phyloP scores from a whole-genome alignment of 2,797 vertebrate species.

The Rhynchotus rufescens region DNA sequence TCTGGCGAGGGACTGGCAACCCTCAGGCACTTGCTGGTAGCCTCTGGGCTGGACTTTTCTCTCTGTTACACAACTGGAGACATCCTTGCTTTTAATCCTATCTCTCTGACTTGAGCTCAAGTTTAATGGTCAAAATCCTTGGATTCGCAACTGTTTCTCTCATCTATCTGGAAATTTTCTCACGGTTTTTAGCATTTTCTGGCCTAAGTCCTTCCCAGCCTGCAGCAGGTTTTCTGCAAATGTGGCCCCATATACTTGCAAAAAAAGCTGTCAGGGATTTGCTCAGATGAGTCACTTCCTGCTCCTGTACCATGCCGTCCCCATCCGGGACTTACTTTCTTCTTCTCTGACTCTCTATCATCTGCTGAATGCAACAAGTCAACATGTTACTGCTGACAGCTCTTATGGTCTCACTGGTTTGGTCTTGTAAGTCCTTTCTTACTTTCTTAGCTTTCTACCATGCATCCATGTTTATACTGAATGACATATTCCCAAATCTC shows the following conservation, averaged over 20 bases:
- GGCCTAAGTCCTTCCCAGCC: background rate
- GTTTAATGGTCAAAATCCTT: background rate
- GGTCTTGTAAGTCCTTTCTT: background rate
- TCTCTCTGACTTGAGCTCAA: background rate
- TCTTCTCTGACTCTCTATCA: background rate
- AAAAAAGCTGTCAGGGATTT: rapidly evolving
- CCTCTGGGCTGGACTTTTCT: background rate
- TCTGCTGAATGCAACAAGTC: background rate
- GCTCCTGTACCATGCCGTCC: background rate
- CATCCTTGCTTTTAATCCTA: background rate
- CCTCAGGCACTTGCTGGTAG: too few relatives aligned
- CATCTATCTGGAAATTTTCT: background rate
- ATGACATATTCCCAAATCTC: background rate
- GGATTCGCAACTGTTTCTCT: background rate
- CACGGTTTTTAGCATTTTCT: background rate
- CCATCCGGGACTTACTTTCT: background rate
- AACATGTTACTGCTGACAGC: background rate
- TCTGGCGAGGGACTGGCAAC: background rate
- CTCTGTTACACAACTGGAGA: rapidly evolving
- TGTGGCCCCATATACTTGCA: background rate
- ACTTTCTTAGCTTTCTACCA: background rate
- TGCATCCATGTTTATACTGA: background rate
- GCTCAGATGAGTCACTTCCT: background rate
- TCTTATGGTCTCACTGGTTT: background rate
- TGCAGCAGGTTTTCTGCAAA: background rate